Conservation (phyloP, 2,113 vertebrate species). For the Scomber colias region DNA sequence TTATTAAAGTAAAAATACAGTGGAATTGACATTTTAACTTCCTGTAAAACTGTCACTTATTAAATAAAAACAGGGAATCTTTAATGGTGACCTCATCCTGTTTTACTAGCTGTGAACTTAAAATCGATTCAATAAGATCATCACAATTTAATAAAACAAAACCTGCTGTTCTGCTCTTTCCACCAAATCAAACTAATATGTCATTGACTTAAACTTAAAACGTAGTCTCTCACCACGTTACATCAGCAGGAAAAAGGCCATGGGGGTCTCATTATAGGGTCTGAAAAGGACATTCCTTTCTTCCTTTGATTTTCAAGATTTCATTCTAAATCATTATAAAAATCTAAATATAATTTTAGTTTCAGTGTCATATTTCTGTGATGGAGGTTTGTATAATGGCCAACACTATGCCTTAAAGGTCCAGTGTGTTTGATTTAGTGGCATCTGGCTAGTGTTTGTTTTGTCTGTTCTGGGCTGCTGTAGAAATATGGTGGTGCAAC, state of each 20-base stretch:
- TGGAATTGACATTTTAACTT: background rate
- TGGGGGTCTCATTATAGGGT: background rate
- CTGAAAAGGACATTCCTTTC: background rate
- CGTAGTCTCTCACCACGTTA: background rate
- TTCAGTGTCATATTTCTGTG: background rate
- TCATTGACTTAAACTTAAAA: background rate
- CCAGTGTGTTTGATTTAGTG: too few species aligned
- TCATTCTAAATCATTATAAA: background rate
- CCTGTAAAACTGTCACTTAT: background rate
- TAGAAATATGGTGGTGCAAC: too few species aligned
- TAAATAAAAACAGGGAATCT: too few species aligned
- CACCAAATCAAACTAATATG: background rate
- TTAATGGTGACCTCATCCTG: too few species aligned
- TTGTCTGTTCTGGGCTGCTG: too few species aligned
- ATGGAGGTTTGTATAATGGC: background rate
- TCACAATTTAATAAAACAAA: too few species aligned
- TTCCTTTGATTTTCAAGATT: background rate
- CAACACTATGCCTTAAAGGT: too few species aligned
- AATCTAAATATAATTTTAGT: background rate
- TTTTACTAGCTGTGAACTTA: too few species aligned
- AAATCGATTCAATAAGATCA: too few species aligned
- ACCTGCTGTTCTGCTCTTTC: background rate
- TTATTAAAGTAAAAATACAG: background rate
- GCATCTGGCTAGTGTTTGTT: too few species aligned
- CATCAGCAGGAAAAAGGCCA: background rate